These are phyloP conservation scores for Drosophila antonietae DNA, from an alignment of 2,888 invertebrate species.

Conservation along the genomic window DNA sequence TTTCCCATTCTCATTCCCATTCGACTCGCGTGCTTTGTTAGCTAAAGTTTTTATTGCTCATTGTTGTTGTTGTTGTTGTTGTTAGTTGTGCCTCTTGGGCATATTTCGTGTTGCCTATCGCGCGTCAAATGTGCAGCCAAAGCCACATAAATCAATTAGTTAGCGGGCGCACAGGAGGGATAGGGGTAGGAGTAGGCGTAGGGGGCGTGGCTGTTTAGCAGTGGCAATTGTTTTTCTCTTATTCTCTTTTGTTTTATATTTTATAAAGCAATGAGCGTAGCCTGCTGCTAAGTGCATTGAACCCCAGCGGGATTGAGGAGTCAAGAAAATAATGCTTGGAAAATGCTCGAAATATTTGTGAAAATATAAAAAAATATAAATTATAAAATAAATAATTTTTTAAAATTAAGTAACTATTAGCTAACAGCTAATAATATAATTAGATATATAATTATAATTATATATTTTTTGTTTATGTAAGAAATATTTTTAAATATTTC, in stretches of 20 bases:
- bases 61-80: conserved; percentile 31
- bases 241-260: no score
- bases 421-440: no score
- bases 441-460: no score
- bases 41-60: conserved; percentile 5
- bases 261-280: background rate
- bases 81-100: conserved; percentile 41
- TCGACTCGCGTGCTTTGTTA: conserved; percentile 61
- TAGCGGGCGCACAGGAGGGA: background rate
- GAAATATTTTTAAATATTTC: no score
- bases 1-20: conserved; percentile 49
- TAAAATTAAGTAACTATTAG: no score
- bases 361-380: no score
- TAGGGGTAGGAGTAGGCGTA: background rate
- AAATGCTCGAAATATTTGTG: background rate
- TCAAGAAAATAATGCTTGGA: background rate
- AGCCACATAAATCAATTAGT: conserved; percentile 71
- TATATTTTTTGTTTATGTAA: no score
- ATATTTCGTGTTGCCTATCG: conserved; percentile 68
- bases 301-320: conserved; percentile 1
- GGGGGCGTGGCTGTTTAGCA: conserved; percentile 6
- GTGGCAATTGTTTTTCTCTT: conserved; percentile 15
- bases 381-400: no score
- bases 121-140: conserved; percentile 53
- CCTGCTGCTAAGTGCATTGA: conserved; percentile 10